Percentiles rank a stretch among this genome's conserved stretches.
These are phyloP conservation scores for Coelopa frigida DNA, from an alignment of 1,140 invertebrate species.

Conservation along the genomic window DNA sequence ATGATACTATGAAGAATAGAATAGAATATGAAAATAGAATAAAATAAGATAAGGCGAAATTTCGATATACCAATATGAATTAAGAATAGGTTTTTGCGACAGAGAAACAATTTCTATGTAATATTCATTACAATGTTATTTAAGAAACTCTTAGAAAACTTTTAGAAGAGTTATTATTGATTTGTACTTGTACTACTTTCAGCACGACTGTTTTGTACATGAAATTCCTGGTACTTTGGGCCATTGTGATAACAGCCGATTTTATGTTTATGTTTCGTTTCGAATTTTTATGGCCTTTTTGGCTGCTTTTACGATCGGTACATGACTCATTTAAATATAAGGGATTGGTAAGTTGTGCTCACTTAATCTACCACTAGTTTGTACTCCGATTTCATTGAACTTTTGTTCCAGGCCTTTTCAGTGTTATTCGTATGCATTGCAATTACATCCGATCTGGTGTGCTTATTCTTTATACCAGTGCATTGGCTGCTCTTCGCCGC, in stretches of 20 bases:
- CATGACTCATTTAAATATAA: slow-evolving; percentile 99
- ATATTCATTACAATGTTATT: too few species aligned
- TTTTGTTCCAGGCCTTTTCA: slow-evolving; percentile 84
- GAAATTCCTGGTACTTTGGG: slow-evolving; percentile 94
- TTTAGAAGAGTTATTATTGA: too few species aligned
- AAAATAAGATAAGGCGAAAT: too few species aligned
- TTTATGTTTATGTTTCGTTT: slow-evolving; percentile 98
- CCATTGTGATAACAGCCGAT: slow-evolving; percentile 89
- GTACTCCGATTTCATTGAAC: slow-evolving; percentile 13
- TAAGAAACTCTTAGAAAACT: too few species aligned
- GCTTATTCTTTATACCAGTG: slow-evolving; percentile 98
- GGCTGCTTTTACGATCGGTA: slow-evolving; percentile 90
- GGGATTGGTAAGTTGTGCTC: slow-evolving; percentile 82
- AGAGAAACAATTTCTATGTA: too few species aligned
- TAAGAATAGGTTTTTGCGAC: too few species aligned
- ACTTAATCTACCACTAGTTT: not conserved
- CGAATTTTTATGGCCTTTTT: slow-evolving; percentile 99
- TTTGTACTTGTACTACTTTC: too few species aligned
- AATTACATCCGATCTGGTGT: slow-evolving; percentile 96
- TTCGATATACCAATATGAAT: too few species aligned
- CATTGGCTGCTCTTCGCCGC: slow-evolving; percentile 97
- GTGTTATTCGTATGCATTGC: slow-evolving; percentile 98
- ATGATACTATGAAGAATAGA: too few species aligned
- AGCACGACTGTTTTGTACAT: slow-evolving; percentile 90
- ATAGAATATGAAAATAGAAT: too few species aligned